A percentile compares a stretch with the other conserved stretches of the same genome.
phyloP scores from a whole-genome alignment of 2,113 vertebrate genomes.

The Corythaixoides concolor region DNA sequence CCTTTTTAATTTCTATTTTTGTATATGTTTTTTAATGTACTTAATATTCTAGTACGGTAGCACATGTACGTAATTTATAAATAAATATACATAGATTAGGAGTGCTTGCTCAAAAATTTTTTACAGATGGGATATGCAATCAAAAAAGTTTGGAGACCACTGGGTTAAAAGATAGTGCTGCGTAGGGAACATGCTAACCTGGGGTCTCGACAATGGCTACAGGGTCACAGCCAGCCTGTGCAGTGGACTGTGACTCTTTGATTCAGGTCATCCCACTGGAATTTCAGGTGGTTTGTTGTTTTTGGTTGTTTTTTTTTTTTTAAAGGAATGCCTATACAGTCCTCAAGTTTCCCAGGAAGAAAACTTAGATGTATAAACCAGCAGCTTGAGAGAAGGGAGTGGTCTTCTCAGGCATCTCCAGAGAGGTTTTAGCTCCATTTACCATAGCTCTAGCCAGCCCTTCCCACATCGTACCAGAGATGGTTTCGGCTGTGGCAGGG shows the following conservation, averaged over 20 bases:
- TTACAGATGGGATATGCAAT: neutral
- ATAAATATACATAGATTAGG: neutral
- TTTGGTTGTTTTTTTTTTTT: neutral
- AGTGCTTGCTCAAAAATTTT: neutral
- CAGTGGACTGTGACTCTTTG: neutral
- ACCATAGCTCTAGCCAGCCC: neutral
- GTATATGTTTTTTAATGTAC: neutral
- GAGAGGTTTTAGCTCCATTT: neutral
- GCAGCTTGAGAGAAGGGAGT: neutral
- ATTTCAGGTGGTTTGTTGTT: neutral
- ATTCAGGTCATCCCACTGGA: neutral
- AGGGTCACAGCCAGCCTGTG: neutral
- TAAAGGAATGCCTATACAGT: neutral
- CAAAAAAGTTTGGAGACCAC: neutral
- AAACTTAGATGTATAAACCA: neutral
- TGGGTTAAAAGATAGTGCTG: neutral
- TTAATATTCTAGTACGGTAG: neutral
- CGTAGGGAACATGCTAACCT: neutral
- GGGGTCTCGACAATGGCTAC: neutral
- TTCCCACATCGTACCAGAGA: neutral
- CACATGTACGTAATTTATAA: neutral
- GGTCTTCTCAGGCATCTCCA: neutral
- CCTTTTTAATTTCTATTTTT: neutral
- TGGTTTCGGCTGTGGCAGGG: neutral
- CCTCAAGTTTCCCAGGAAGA: neutral